phyloP scores from a whole-genome alignment of 2,113 vertebrate species.

The Isichthys henryi region DNA sequence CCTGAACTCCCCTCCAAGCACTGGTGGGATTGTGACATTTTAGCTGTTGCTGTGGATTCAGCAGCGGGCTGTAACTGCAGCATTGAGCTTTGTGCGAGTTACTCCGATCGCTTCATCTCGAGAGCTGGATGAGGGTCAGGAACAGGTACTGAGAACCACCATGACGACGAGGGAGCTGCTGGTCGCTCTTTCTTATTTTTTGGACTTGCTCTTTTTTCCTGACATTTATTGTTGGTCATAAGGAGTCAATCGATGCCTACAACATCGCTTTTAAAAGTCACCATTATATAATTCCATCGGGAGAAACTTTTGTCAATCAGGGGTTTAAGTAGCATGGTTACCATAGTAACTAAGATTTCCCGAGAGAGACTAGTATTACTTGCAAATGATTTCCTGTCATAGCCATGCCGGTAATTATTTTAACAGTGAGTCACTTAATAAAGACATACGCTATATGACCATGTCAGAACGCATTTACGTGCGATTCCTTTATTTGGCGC shows the following conservation, averaged over 20 bases:
- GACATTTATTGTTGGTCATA: conserved; percentile 9
- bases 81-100: background rate
- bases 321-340: conserved; percentile 7
- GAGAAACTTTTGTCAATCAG: conserved; percentile 12
- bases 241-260: conserved; percentile 5
- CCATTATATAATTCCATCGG: conserved; percentile 4
- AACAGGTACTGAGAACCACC: background rate
- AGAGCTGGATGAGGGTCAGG: background rate
- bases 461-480: background rate
- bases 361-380: conserved; percentile 10
- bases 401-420: conserved; percentile 1
- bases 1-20: background rate
- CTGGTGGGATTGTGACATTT: background rate
- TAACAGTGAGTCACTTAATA: conserved; percentile 1
- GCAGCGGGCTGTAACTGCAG: background rate
- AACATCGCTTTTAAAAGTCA: conserved; percentile 12
- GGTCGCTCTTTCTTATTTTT: background rate
- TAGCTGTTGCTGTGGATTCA: background rate
- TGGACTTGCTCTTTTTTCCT: background rate
- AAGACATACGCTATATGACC: background rate
- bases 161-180: background rate
- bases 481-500: background rate
- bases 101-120: background rate
- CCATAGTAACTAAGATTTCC: conserved; percentile 12
- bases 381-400: conserved; percentile 16